Evolutionary conservation across 2,113 vertebrate genomes (phyloP).

Genomic region (Vanacampus margaritifer): DNA sequence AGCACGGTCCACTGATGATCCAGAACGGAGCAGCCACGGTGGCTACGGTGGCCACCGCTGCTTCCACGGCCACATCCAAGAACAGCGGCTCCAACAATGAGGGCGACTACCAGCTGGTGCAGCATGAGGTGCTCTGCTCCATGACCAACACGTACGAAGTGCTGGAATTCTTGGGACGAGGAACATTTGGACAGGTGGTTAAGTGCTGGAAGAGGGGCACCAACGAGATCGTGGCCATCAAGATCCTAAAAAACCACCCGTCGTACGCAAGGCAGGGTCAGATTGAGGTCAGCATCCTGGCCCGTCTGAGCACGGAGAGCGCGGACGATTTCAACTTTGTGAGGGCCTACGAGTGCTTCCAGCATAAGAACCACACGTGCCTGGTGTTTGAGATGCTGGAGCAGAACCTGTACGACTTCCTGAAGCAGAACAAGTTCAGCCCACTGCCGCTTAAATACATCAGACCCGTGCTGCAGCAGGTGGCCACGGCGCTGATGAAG

Average conservation of each 20-base stretch:
- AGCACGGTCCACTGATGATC: constrained; percentile 88
- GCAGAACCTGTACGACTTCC: constrained; percentile 98
- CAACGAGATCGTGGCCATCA: constrained; percentile 98
- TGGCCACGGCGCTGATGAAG: constrained; percentile 96
- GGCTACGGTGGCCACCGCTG: constrained; percentile 83
- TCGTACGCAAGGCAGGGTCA: constrained; percentile 96
- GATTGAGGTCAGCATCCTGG: constrained; percentile 98
- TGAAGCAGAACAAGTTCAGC: constrained; percentile 99
- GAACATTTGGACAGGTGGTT: constrained; percentile 97
- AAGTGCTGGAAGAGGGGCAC: constrained; percentile 99
- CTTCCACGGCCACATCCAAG: constrained; percentile 94
- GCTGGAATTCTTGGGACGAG: constrained; percentile 93
- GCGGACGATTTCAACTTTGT: constrained; percentile 99
- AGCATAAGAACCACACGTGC: constrained; percentile 99
- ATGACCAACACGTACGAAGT: constrained; percentile 99
- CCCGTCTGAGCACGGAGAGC: constrained; percentile 93
- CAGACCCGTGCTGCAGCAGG: constrained; percentile 94
- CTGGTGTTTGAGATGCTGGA: constrained; percentile 99
- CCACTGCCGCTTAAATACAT: constrained; percentile 96
- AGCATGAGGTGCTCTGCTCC: constrained; percentile 98
- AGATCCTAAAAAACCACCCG: constrained; percentile 98
- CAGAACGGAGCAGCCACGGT: constrained; percentile 85
- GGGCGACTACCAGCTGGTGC: constrained; percentile 96
- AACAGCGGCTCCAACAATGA: constrained; percentile 95
- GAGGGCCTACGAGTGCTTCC: constrained; percentile 97